Evolutionary conservation across 2,797 vertebrate species (phyloP).

Genomic region (Brachyalestes nurse): DNA sequence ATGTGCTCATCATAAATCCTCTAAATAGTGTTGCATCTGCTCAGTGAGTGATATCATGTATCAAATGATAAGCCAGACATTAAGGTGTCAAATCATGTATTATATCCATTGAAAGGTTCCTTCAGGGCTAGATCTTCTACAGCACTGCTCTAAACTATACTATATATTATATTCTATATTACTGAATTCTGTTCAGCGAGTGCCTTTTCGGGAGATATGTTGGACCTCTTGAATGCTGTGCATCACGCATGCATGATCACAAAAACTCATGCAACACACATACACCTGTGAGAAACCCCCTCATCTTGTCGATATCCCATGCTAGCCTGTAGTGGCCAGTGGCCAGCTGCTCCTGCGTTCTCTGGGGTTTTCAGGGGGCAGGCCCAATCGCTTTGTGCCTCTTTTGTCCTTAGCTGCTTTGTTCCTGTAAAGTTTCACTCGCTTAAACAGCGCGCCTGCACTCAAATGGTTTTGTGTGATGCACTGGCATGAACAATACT

Average conservation of each 20-base stretch:
- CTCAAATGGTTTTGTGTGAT: conserved; percentile 60
- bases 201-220: not conserved
- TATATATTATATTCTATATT: not conserved
- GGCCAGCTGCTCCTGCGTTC: conserved; percentile 57
- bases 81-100: no score
- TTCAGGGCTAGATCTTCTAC: no score
- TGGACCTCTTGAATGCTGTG: not conserved
- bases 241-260: not conserved
- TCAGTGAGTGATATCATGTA: no score
- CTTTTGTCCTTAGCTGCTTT: conserved; percentile 68
- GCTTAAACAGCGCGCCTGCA: conserved; percentile 55
- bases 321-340: not conserved
- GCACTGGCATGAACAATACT: conserved; percentile 54
- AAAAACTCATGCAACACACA: not conserved
- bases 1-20: no score
- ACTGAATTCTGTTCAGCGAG: not conserved
- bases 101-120: no score
- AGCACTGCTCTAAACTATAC: no score
- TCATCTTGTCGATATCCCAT: conserved; percentile 17
- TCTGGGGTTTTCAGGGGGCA: conserved; percentile 64
- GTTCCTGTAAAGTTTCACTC: conserved; percentile 53
- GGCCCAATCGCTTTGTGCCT: conserved; percentile 57
- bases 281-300: not conserved
- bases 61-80: no score
- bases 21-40: no score